Conservation (phyloP, 2,113 vertebrate genomes). For the Myodes glareolus region DNA sequence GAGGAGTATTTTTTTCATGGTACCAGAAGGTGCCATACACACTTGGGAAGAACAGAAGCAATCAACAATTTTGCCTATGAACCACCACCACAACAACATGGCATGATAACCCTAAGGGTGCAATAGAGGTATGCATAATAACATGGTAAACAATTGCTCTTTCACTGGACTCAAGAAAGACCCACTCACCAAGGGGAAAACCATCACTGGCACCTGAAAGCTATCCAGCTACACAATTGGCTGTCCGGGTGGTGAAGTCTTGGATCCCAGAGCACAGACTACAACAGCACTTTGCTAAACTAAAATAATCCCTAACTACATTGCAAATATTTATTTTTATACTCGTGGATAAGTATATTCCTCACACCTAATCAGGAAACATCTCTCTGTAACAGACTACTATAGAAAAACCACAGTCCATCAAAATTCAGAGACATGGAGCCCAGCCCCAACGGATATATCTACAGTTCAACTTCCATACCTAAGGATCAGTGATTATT, state of each 20-base stretch:
- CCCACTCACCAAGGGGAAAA: background rate
- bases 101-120: background rate
- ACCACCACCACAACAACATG: background rate
- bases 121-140: background rate
- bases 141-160: background rate
- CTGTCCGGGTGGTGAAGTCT: background rate
- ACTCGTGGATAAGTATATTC: background rate
- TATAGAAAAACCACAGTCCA: background rate
- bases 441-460: too few relatives aligned
- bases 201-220: background rate
- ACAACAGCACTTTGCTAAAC: background rate
- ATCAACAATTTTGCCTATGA: background rate
- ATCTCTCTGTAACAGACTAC: background rate
- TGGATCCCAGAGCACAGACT: background rate
- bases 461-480: background rate
- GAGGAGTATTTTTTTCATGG: background rate
- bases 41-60: background rate
- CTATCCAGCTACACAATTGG: background rate
- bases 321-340: background rate
- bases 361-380: background rate
- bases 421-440: background rate
- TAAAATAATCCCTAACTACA: background rate
- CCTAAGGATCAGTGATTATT: background rate
- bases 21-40: background rate
- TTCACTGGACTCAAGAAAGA: background rate